Evolutionary conservation across 2,888 invertebrate species (phyloP), one percentile per base, ranked within the genome.

Genomic region (Lithophane leautieri): DNA sequence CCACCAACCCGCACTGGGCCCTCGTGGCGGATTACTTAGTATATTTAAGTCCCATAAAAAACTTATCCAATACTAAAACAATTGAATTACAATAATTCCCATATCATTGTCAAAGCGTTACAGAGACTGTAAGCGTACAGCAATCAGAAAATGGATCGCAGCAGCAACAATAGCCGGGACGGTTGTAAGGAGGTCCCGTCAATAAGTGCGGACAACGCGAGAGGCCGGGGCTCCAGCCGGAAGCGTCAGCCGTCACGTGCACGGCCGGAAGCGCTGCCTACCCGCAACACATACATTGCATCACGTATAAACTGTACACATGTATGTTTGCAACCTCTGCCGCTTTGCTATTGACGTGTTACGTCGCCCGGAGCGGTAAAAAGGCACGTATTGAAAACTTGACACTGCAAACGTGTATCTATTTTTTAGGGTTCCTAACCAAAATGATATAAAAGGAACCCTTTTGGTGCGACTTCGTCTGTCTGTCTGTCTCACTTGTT

Each of bases 211-310:
- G 67, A 78, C 77, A 69, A 73, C 72, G 60, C 56, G 82, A 82
- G 82, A 82, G 79, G 83, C 88, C 92, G 93, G 94, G 87, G 90
- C 90, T 88, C 83, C 79, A 90, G 90, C 92, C 94, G 95, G 95
- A 95, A 89, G 90, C 91, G 93, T 93, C 92, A 91, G 85, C 86
- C 90, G 92, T 92, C 89, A 90, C 90, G 87, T 81, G 86, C 88
- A 89, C 89, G 73, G 83, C 92, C 90, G 94, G 94, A 94, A 93
- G 88, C 42, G 73, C 67, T 70, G 28, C 73, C 79, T 82, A 76
- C 78, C 72, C 82, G 75, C 86, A 82, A 69, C 71, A 75, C 79
- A 81, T 79, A 81, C 78, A 67, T 74, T 75, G 65, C 84, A 71
- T 70, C 83, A 67, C 62, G 75, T 76, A 72, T 47, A 67, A 63